These are phyloP conservation scores for Riparia riparia DNA, from an alignment of 2,113 vertebrate species.

Conservation along the genomic window DNA sequence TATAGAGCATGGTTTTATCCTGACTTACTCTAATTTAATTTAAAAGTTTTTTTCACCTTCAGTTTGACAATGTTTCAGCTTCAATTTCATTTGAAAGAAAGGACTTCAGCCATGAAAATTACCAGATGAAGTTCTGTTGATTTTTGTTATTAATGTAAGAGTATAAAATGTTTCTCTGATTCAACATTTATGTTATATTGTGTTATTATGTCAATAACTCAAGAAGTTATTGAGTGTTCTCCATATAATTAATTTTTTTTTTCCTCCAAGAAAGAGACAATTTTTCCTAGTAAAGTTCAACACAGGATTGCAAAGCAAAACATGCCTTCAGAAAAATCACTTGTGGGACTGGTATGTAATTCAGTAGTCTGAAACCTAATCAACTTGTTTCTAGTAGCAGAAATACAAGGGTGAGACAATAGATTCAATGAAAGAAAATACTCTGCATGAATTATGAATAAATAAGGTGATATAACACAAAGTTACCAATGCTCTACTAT, in stretches of 20 bases:
- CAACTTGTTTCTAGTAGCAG: neutral
- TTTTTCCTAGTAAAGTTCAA: neutral
- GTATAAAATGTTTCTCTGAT: neutral
- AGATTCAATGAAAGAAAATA: neutral
- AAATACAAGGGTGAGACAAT: neutral
- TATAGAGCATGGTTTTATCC: neutral
- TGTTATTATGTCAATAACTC: neutral
- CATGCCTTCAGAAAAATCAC: neutral
- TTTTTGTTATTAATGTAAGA: neutral
- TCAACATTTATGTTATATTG: neutral
- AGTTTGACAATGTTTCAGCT: neutral
- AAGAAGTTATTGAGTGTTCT: neutral
- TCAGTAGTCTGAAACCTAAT: neutral
- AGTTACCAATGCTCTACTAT: neutral
- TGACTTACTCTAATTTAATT: conserved; percentile 8
- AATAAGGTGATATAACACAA: neutral
- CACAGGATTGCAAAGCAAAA: neutral
- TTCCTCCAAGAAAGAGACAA: neutral
- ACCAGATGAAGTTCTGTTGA: neutral
- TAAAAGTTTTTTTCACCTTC: neutral
- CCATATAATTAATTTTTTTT: neutral
- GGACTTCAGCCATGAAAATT: neutral
- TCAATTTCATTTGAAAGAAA: neutral
- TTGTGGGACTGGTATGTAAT: neutral
- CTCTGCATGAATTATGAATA: neutral